Conservation (phyloP, 2,113 vertebrate species). For the Grallaria varia region DNA sequence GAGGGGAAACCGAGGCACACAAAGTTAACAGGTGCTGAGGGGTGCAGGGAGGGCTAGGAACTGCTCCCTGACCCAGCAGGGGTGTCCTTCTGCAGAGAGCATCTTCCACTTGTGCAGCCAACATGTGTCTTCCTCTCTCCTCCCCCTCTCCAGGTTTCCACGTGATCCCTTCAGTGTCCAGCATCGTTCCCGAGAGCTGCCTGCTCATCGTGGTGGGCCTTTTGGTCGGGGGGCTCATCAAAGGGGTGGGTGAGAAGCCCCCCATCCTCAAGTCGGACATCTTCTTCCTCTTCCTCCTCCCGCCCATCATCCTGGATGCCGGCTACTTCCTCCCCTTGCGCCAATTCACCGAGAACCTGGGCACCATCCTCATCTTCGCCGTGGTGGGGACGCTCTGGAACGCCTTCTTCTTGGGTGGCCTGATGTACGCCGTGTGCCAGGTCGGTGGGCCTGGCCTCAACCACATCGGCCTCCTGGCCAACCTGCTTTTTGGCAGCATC, state of each 20-base stretch:
- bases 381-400: conserved; percentile 98
- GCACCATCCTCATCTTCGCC: conserved; percentile 96
- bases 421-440: conserved; percentile 88
- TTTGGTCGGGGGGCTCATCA: conserved; percentile 91
- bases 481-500: conserved; percentile 92
- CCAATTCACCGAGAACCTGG: conserved; percentile 96
- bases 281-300: conserved; percentile 95
- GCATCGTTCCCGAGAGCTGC: conserved; percentile 95
- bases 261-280: conserved; percentile 81
- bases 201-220: conserved; percentile 94
- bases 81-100: background rate
- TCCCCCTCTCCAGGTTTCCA: conserved; percentile 85
- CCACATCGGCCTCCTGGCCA: conserved; percentile 83
- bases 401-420: conserved; percentile 88
- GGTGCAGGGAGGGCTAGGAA: background rate
- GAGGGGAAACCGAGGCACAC: background rate
- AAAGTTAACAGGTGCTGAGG: background rate
- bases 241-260: conserved; percentile 82
- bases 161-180: conserved; percentile 86
- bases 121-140: background rate
- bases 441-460: conserved; percentile 71
- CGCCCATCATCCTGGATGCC: conserved; percentile 96
- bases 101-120: background rate
- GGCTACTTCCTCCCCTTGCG: conserved; percentile 96
- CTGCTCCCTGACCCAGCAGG: accelerated